Evolutionary conservation across 2,113 vertebrate species (phyloP).

Genomic region (Neogale vison): DNA sequence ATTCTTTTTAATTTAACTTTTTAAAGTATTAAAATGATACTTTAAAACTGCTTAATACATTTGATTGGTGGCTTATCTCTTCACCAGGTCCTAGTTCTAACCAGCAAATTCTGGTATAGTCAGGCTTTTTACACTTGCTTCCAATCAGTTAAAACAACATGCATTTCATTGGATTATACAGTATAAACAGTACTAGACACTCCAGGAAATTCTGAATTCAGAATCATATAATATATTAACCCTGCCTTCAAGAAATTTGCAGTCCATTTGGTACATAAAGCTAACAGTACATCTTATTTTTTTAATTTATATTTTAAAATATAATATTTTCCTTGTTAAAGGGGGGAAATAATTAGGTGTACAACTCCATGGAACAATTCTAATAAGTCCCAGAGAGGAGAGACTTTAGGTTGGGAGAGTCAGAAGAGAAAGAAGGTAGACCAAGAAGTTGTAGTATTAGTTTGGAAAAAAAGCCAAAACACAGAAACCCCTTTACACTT

Average conservation of each 20-base stretch:
- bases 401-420: background rate
- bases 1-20: background rate
- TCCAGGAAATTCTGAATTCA: constrained; percentile 16
- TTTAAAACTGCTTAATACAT: background rate
- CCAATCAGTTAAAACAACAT: background rate
- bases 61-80: background rate
- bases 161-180: background rate
- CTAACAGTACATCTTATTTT: background rate
- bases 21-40: background rate
- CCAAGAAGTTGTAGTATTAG: background rate
- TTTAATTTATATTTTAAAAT: background rate
- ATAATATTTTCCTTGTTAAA: background rate
- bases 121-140: background rate
- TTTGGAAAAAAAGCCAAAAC: background rate
- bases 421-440: background rate
- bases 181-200: background rate
- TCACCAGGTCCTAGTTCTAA: background rate
- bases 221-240: background rate
- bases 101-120: background rate
- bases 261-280: background rate
- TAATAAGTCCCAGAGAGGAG: background rate
- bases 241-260: background rate
- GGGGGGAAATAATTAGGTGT: background rate
- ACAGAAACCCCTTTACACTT: background rate
- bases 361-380: background rate